These are phyloP conservation scores for Protomyctophum bolini DNA, from an alignment of 2,113 vertebrate species.

Conservation along the genomic window DNA sequence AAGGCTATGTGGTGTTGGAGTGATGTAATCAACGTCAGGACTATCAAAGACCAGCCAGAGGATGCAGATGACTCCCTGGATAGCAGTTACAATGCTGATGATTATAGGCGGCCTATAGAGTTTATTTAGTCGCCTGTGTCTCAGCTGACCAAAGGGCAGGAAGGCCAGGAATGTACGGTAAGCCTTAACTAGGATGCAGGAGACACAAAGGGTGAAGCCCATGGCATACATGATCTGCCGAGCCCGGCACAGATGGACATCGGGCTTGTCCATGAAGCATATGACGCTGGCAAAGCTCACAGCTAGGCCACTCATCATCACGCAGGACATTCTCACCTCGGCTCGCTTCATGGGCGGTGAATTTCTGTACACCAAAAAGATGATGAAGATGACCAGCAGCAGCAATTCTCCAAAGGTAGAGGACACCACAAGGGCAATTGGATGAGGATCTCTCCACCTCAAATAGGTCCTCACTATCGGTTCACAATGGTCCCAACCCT, in stretches of 20 bases:
- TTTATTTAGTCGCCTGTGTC: constrained; percentile 18
- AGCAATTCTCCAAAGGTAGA: constrained; percentile 55
- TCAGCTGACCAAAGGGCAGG: constrained; percentile 50
- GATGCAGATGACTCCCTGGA: constrained; percentile 65
- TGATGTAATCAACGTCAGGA: constrained; percentile 18
- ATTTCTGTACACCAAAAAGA: constrained; percentile 54
- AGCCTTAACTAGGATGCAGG: constrained; percentile 72
- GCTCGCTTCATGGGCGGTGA: constrained; percentile 59
- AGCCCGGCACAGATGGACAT: constrained; percentile 53
- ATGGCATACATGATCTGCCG: constrained; percentile 71
- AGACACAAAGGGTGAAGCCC: constrained; percentile 74
- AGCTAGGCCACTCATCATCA: constrained; percentile 66
- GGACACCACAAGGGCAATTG: constrained; percentile 56
- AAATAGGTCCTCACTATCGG: constrained; percentile 46
- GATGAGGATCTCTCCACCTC: constrained; percentile 52
- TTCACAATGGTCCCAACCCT: constrained; percentile 37
- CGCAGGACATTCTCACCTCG: constrained; percentile 54
- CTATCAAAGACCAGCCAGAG: constrained; percentile 66
- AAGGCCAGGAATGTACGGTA: constrained; percentile 62
- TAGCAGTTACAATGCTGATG: constrained; percentile 35
- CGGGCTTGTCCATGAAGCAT: constrained; percentile 69
- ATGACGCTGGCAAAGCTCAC: constrained; percentile 65
- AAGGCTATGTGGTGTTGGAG: constrained; percentile 38
- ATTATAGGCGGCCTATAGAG: constrained; percentile 58
- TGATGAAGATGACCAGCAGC: constrained; percentile 38